Evolutionary conservation across 2,888 invertebrate species (phyloP), one percentile per base, ranked within the genome.

Genomic region (Eupeodes latifasciatus): DNA sequence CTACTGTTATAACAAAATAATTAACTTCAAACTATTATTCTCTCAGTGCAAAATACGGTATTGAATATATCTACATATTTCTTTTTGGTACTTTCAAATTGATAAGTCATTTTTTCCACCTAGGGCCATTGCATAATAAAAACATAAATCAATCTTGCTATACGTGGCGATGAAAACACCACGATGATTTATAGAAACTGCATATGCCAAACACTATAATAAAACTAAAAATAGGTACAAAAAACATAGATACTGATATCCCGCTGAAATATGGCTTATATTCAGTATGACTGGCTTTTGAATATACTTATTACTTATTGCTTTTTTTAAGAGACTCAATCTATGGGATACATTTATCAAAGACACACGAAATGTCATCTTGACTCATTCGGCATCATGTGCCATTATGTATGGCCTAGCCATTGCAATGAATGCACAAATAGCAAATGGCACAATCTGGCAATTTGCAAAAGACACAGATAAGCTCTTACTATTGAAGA

Each of bases 311-410:
- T 81, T 19, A 74, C 61, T 67, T 77, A 72, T 67, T 77, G 61
- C 27, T 49, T 71, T 74, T 79, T 74, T 79, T 62, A 27, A 49
- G 55, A 55, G 7, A 27, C 51, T 10, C 53, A 83, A 76, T 79
- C 75, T 47, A 64, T 79, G 64, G 79, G 75, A 80, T 72, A 80
- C 79, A 87, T 87, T 87, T 80, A 80, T 87, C 86, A 87, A 27
- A 79, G 34, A 19, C 79, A 59, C 47, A 53, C 61, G 62, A 83
- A 87, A 83, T 83, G 86, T 83, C 83, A 87, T 87, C 79, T 83
- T 61, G 67, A 76, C 79, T 75, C 74, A 69, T 75, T 59, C 83
- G 69, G 19, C 69, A 83, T 64, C 64, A 55, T 27, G 27, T 27
- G 66, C 27, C 27, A 27, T 59, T 71, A 14, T 40, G 16, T 12